Percentiles rank a stretch among this genome's conserved stretches.
Conservation (phyloP, 1,140 invertebrate genomes). For the Ceratosolen fusciceps region DNA sequence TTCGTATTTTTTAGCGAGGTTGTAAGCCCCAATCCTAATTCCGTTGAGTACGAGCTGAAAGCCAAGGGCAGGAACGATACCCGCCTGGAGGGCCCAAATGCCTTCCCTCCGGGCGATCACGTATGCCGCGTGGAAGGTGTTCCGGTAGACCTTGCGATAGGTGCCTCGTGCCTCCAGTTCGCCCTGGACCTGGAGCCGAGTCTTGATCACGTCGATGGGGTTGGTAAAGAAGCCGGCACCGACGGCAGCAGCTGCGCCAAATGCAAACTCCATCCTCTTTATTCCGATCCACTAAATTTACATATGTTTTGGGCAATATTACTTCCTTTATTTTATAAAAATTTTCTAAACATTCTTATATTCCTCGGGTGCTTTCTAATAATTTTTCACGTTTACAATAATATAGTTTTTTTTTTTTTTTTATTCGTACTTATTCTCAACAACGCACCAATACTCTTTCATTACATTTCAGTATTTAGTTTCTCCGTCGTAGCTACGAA, state of each 20-base stretch:
- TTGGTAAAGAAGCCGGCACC: conserved; percentile 80
- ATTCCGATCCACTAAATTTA: background rate
- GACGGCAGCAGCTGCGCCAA: conserved; percentile 76
- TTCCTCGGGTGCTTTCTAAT: no score
- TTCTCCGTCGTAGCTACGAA: no score
- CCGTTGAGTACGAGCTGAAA: conserved; percentile 83
- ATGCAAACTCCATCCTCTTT: conserved; percentile 71
- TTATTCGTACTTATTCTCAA: no score
- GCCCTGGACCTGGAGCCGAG: conserved; percentile 91
- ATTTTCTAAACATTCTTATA: no score
- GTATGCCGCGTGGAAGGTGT: conserved; percentile 80
- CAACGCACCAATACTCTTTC: no score
- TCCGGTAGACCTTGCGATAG: conserved; percentile 75
- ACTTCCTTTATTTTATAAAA: no score
- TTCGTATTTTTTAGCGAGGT: conserved; percentile 80
- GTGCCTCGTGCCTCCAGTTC: conserved; percentile 82
- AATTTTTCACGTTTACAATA: no score
- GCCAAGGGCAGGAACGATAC: conserved; percentile 84
- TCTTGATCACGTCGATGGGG: conserved; percentile 91
- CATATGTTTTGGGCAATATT: no score
- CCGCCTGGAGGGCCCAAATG: conserved; percentile 87
- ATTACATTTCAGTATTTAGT: no score
- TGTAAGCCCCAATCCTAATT: conserved; percentile 81
- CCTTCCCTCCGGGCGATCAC: conserved; percentile 78
- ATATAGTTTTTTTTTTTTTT: no score